phyloP scores from a whole-genome alignment of 2,797 vertebrate genomes.

The Chaetodon trifasciatus region DNA sequence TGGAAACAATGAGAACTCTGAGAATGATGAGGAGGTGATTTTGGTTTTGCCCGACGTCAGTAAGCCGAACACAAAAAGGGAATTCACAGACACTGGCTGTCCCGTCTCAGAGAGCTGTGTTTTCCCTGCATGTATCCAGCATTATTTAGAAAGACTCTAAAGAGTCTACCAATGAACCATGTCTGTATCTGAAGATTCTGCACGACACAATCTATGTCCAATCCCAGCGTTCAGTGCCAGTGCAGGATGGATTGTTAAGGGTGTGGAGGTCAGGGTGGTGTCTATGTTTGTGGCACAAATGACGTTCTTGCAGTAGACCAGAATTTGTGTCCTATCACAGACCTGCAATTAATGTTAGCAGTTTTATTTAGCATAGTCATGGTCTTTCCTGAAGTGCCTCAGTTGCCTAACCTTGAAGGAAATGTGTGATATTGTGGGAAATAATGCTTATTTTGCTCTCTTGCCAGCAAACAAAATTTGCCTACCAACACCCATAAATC shows the following conservation, averaged over 20 bases:
- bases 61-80: slow-evolving; percentile 9
- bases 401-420: neutral
- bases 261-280: neutral
- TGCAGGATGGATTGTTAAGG: neutral
- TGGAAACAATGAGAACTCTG: slow-evolving; percentile 46
- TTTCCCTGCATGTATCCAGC: slow-evolving; percentile 41
- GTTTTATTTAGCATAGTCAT: neutral
- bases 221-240: neutral
- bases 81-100: slow-evolving; percentile 2
- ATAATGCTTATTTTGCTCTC: too few species aligned
- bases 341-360: neutral
- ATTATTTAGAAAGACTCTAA: neutral
- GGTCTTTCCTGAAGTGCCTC: neutral
- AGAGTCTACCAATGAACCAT: neutral
- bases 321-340: neutral
- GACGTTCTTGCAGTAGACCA: neutral
- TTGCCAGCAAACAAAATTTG: too few species aligned
- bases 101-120: slow-evolving; percentile 9
- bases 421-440: neutral
- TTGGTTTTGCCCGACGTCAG: neutral
- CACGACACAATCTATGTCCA: neutral
- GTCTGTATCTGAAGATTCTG: slow-evolving; percentile 28
- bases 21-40: slow-evolving; percentile 7
- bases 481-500: neutral
- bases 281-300: neutral